Evolutionary conservation across 2,113 vertebrate species (phyloP), one percentile per base, ranked within the genome.

Genomic region (Vulpes ferrilata): DNA sequence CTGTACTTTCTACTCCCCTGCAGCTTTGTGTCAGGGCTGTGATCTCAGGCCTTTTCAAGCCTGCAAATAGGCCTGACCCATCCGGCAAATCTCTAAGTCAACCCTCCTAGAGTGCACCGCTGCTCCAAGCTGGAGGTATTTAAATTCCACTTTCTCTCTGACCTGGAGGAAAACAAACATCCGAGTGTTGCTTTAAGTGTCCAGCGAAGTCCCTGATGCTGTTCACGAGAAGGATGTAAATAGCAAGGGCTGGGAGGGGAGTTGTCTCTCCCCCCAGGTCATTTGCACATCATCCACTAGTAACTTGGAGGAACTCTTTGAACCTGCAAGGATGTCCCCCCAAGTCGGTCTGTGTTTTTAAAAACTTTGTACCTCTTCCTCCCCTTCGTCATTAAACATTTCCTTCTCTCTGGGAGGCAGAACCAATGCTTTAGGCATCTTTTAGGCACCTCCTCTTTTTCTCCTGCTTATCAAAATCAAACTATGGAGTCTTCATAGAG

Each of bases 1-100:
- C 5, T 30, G 59, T 22, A 12, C 81, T 93, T 73, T 64, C 60
- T 74, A 25, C 59, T 91, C 74, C 74, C n/a, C 69, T 69, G 69
- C 10, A 25, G 82, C 82, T 91, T 92, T 65, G 16, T 10, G 17
- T 82, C 87, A 60, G 51, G 60, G 48, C 78, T 25, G 12, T 62
- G 97, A 95, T 78, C 95, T 67, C 20, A 43, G 78, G 51, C 78
- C 90, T 92, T 96, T 91, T 83, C 35, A 76, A 73, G 59, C 53
- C 69, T 57, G 30, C 76, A 85, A 60, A 95, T 57, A 92, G 90
- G 60, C 30, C 87, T 85, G 90, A 60, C 60, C 84, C 25, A 83
- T 35, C 78, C 69, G 84, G 43, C 27, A 38, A 73, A 96, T 90
- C 88, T 89, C 81, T 57, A 80, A 90, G 94, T 67, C 67, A 76